phyloP scores from a whole-genome alignment of 2,888 invertebrate species.

The Dynastes maya region DNA sequence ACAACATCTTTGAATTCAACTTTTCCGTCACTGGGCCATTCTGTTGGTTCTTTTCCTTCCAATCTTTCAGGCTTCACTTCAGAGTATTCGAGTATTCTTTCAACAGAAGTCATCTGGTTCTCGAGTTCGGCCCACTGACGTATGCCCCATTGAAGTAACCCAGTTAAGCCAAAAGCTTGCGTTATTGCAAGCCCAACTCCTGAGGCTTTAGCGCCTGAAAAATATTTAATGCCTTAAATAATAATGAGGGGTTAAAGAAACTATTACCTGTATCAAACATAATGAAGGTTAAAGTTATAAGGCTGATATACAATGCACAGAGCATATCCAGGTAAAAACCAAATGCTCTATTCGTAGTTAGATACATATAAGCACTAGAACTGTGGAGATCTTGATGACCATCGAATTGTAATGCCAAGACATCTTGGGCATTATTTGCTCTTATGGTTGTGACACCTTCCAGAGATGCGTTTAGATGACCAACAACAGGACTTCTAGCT shows the following conservation, averaged over 20 bases:
- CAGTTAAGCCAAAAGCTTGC: conserved; percentile 82
- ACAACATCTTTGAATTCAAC: conserved; percentile 79
- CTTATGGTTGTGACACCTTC: conserved; percentile 67
- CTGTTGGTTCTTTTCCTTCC: conserved; percentile 72
- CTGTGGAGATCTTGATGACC: conserved; percentile 66
- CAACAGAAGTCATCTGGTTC: conserved; percentile 92
- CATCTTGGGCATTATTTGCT: conserved; percentile 64
- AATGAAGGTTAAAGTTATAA: conserved; percentile 58
- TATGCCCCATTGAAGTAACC: conserved; percentile 77
- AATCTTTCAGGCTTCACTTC: conserved; percentile 69
- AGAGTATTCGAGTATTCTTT: conserved; percentile 76
- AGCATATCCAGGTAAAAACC: conserved; percentile 64
- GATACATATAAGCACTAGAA: conserved; percentile 64
- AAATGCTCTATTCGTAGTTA: conserved; percentile 62
- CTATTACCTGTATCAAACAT: conserved; percentile 36
- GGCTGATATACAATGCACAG: conserved; percentile 60
- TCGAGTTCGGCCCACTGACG: conserved; percentile 89
- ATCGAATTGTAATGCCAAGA: conserved; percentile 65
- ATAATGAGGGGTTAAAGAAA: neutral
- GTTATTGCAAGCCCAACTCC: conserved; percentile 87
- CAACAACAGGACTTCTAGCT: conserved; percentile 68
- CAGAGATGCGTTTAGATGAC: conserved; percentile 66
- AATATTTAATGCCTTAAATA: conserved; percentile 1
- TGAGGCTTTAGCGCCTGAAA: conserved; percentile 76
- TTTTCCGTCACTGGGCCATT: conserved; percentile 83